Evolutionary conservation across 2,888 invertebrate genomes (phyloP), one percentile per base, ranked within the genome.

Genomic region (Exocentrus adspersus): DNA sequence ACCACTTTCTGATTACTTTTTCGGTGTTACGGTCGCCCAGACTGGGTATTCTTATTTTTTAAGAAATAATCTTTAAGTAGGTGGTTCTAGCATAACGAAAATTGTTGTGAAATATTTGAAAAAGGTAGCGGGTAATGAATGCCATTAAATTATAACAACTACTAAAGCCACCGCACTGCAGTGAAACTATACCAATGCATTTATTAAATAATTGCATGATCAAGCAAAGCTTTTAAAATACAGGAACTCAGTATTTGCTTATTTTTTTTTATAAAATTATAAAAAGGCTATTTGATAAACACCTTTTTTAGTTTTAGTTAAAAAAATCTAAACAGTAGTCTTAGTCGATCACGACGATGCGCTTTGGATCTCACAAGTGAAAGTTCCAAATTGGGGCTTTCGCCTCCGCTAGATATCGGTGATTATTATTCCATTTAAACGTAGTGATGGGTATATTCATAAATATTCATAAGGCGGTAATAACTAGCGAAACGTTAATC

Each of bases 361-460:
- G 16, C 43, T 3, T 43, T 16, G 10, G 30, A 54, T 28, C 19
- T 10, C 10, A 10, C 7, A 24, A 54, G 54, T 54, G 54, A 54
- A 54, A 43, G 43, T 54, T 43, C 24, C 12, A 43, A 54, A 54
- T 28, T n/a, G 28, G 43, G 43, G 10, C 28, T 37, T 54, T 28
- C 42, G 54, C 43, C 43, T 54, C 17, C 12, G 12, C 10, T n/a
- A 54, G 16, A 42, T 16, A n/a, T n/a, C 43, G 28, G 28, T 19
- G 24, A 17, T 9, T 14, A 24, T 14, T 28, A 43, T 45, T 54
- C 43, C 24, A 43, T n/a, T 9, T 16, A 17, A 2, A 30, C 21
- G 14, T 32, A 5, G 14, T 10, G 17, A 17, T 19, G 30, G 10
- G 51, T 12, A n/a, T n/a, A 7, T 16, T 20, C 28, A 43, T 54